Evolutionary conservation across 1,140 invertebrate genomes (phyloP).

Genomic region (Tetranychus urticae): DNA sequence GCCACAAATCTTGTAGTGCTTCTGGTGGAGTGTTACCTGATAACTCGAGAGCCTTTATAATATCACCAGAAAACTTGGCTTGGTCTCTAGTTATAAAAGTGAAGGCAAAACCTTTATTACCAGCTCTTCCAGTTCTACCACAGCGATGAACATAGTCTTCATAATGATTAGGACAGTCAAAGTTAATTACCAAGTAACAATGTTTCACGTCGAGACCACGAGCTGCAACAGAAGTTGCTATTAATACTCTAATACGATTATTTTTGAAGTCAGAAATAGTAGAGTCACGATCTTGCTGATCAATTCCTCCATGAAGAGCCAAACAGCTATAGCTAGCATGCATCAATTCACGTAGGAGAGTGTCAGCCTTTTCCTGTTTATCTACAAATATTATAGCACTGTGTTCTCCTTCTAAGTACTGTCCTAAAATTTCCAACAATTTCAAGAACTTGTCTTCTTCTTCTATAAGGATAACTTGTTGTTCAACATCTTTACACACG

Average conservation of each 20-base stretch:
- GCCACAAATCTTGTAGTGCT: constrained; percentile 55
- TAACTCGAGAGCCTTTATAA: constrained; percentile 65
- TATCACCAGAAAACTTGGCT: constrained; percentile 70
- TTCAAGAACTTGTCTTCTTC: constrained; percentile 97
- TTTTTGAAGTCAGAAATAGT: constrained; percentile 95
- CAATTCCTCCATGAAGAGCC: constrained; percentile 93
- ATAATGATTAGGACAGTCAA: constrained; percentile 98
- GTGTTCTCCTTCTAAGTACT: constrained; percentile 41
- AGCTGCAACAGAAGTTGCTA: constrained; percentile 86
- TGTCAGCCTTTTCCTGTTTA: constrained; percentile 93
- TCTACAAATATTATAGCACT: constrained; percentile 94
- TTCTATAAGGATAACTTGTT: constrained; percentile 66
- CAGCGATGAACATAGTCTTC: constrained; percentile 99
- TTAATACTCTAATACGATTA: constrained; percentile 44
- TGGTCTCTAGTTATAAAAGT: constrained; percentile 93
- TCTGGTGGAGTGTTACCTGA: constrained; percentile 48
- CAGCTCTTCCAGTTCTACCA: constrained; percentile 60
- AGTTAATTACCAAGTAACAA: constrained; percentile 90
- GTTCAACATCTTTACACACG: constrained; percentile 94
- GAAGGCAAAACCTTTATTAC: constrained; percentile 85
- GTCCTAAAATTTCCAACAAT: constrained; percentile 74
- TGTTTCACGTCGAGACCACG: constrained; percentile 94
- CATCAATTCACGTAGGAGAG: constrained; percentile 79
- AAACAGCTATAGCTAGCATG: constrained; percentile 85
- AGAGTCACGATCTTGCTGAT: constrained; percentile 94